Base-by-base conservation (phyloP, 2,113 vertebrate genomes). In the Lepidothrix coronata region DNA sequence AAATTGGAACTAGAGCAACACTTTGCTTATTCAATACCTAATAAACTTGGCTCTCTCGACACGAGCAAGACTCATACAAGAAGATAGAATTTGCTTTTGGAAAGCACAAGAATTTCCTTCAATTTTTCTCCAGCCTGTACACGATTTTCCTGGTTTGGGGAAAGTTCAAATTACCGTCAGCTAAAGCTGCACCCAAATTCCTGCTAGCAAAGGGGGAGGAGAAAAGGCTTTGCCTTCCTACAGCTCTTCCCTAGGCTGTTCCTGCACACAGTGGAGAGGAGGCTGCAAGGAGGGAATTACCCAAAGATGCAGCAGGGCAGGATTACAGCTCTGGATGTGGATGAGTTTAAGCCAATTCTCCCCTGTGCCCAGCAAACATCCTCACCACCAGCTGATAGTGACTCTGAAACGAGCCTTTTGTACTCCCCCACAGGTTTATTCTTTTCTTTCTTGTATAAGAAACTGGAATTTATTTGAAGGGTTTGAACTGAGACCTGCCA, bases 151-250 rank as follows among this genome's bases (percentile, higher is more conserved):
- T 4, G 33, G 37, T 63, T 63, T 78, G 77, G 37, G 75, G 88
- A 54, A 83, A 61, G 74, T n/a, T 85, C 81, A 90, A 88, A 48
- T 35, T 30, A 39, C 43, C 0, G 0, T 7, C 72, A 91, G 85
- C 67, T 80, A 93, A 83, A 73, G 71, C 79, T 93, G 82, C 85
- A 77, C 85, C 88, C 79, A 90, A 35, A 59, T 62, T 88, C 55
- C 86, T 86, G 77, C 30, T 77, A 91, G 51, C 51, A 71, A 44
- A 59, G 37, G 23, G n/a, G 72, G 31, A 71, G n/a, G 39, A 46
- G 11, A 51, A 59, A 81, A 1, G 6, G 19, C 24, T 94, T 83
- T 78, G 35, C 84, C 31, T 55, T 72, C 68, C 57, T 31, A 48
- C 55, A 37, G 24, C 14, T 59, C 14, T 49, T 43, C 39, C 80